Evolutionary conservation across 2,888 invertebrate species (phyloP), one percentile per base, ranked within the genome.

Genomic region (Halictus quadricinctus): DNA sequence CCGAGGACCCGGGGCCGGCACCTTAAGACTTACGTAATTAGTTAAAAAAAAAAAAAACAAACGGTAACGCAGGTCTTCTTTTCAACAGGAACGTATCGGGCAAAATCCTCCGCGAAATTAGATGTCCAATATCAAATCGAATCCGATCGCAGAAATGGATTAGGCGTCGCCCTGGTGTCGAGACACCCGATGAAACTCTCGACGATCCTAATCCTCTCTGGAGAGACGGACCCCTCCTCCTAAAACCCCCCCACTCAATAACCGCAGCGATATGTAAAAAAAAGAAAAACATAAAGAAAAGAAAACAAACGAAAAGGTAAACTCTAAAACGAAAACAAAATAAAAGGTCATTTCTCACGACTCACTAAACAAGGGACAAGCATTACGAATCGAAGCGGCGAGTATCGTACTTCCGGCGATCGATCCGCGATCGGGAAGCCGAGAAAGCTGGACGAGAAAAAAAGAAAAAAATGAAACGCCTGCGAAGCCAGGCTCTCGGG

Each of bases 311-410:
- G 36, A 36, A 36, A 36, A 15, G 5, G 13, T 29, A 29, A 29
- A 29, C n/a, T 21, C 21, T 54, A 54, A n/a, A 58, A 58, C n/a
- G 58, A 58, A 58, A 41, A 36, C 7, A 64, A 18, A 29, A 18
- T 25, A 25, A 64, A 29, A 29, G 83, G 75, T 72, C 3, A 76
- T 79, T 78, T 80, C 81, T 78, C 83, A 77, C 70, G 82, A 80
- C 81, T 81, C 81, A 64, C 64, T 69, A 80, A 64, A 79, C 79
- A n/a, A 58, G 87, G 80, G 88, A 80, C 85, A 77, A 69, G 88
- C 90, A 90, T 90, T 88, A 86, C 90, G 88, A 85, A 83, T 86
- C 90, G 80, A 88, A 83, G 88, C 88, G 88, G 88, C 88, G 86
- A 87, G 85, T 81, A 87, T 88, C 88, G 88, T 88, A 88, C 88